Base-by-base conservation (phyloP, 2,888 invertebrate species). In the Cephus runcator region DNA sequence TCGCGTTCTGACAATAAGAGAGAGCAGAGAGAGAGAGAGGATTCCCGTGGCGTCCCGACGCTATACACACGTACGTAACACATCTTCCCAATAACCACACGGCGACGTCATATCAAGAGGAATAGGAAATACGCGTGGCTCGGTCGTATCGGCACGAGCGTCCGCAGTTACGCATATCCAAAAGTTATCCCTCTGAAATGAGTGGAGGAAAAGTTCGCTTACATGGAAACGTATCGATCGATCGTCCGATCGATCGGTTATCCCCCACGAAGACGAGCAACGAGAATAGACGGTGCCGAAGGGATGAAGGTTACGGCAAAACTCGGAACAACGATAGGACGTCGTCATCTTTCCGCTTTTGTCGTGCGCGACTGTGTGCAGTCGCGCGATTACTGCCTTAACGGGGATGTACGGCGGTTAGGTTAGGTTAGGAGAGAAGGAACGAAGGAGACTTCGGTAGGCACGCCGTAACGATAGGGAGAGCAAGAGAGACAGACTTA, bases 1-100 rank as follows among this genome's bases (percentile, higher is more conserved):
- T 90, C 87, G 88, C 15, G 40, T 89, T 87, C 86, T 88, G 87
- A 86, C 90, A 89, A 90, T 90, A 89, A 90, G 87, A 85, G 73
- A 73, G 71, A 33, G n/a, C 12, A 33, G 33, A 33, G 33, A 33
- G 31, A 31, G 69, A 33, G n/a, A 33, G 71, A 33, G 71, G 30
- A 33, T 71, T 33, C 40, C 73, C 34, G 23, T 69, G 9, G 34
- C 56, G 34, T 35, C 34, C 23, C 34, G 73, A 31, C 73, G 73
- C 73, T 12, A 11, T n/a, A 73, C 73, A 34, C 75, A 69, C 69
- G 33, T 40, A 40, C 40, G 40, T 40, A 40, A 40, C 40, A 15
- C 15, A 36, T 36, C 36, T 76, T 77, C 36, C 69, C 74, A 77
- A 74, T 77, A 78, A 77, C 80, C 80, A 76, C 78, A 56, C 40